Conservation (phyloP, 2,888 invertebrate genomes). For the Synanthedon tipuliformis region DNA sequence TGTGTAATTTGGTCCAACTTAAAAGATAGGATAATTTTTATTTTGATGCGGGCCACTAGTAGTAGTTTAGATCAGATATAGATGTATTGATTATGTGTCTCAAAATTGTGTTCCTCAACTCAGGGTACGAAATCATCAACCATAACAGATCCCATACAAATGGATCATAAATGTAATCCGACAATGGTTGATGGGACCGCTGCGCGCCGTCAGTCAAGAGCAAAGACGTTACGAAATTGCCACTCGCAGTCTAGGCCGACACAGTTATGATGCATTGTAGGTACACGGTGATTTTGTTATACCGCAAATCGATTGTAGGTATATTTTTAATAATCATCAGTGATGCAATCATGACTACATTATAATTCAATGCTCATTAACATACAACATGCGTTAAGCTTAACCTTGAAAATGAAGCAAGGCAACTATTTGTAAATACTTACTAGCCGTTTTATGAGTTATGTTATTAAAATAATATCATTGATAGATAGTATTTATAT, state of each 20-base stretch:
- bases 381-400: too few species aligned
- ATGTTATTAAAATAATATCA: too few species aligned
- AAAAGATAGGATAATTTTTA: too few species aligned
- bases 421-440: too few species aligned
- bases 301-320: neutral
- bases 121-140: slow-evolving; percentile 49
- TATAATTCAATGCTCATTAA: too few species aligned
- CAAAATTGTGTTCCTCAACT: slow-evolving; percentile 36
- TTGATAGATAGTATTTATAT: too few species aligned
- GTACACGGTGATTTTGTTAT: neutral
- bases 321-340: neutral
- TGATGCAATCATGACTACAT: neutral
- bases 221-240: slow-evolving; percentile 2
- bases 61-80: too few species aligned
- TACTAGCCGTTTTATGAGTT: too few species aligned
- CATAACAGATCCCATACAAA: slow-evolving; percentile 59
- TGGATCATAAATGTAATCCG: slow-evolving; percentile 59
- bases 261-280: neutral
- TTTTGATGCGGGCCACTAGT: too few species aligned
- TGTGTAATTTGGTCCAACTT: too few species aligned
- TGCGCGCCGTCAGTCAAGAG: neutral
- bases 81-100: slow-evolving; percentile 10
- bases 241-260: neutral
- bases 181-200: slow-evolving; percentile 48
- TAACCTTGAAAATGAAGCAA: too few species aligned